A percentile compares a stretch with the other conserved stretches of the same genome.
Conservation (phyloP, 2,113 vertebrate genomes). For the Cryptotis parvus region DNA sequence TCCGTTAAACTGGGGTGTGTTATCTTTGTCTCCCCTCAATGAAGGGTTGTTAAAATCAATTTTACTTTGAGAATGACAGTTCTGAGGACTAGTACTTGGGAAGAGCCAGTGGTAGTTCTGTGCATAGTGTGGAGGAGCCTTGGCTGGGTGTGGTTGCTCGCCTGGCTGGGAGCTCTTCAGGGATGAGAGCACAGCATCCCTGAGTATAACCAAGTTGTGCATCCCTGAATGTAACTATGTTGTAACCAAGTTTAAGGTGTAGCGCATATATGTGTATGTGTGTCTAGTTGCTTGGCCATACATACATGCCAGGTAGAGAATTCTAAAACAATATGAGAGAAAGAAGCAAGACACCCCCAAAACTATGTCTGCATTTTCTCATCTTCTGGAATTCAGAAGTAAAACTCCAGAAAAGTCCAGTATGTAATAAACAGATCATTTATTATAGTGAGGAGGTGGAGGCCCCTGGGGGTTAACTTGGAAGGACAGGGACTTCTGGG, state of each 20-base stretch:
- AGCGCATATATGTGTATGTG: too few relatives aligned
- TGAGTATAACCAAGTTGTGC: too few relatives aligned
- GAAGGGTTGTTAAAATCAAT: not conserved
- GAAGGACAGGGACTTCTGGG: not conserved
- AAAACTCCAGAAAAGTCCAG: not conserved
- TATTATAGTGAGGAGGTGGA: too few relatives aligned
- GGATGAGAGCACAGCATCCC: too few relatives aligned
- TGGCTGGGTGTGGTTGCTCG: not conserved
- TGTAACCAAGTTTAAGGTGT: not conserved
- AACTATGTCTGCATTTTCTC: not conserved
- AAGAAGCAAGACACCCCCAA: not conserved
- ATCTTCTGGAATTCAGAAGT: not conserved
- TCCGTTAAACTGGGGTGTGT: not conserved
- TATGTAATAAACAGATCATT: not conserved
- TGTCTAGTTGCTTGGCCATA: too few relatives aligned
- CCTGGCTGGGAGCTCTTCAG: not conserved
- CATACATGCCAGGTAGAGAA: too few relatives aligned
- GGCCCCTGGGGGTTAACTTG: not conserved
- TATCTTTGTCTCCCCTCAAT: conserved; percentile 12
- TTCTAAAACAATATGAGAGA: not conserved
- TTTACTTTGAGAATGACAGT: conserved; percentile 15
- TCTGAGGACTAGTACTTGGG: not conserved
- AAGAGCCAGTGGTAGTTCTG: not conserved
- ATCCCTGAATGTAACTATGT: too few relatives aligned
- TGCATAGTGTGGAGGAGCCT: too few relatives aligned